phyloP scores from a whole-genome alignment of 2,888 invertebrate genomes.

The Apeira syringaria region DNA sequence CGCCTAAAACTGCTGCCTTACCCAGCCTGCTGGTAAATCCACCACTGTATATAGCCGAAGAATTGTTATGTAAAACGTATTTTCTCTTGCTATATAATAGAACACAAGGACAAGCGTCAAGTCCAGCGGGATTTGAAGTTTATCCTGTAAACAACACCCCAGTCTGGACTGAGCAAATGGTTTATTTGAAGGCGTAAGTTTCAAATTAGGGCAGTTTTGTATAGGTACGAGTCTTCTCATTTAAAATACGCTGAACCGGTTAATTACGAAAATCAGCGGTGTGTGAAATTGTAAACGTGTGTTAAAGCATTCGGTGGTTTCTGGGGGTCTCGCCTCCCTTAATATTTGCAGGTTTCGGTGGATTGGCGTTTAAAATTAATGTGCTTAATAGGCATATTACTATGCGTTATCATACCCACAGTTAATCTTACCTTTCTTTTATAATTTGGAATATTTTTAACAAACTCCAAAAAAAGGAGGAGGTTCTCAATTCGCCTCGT shows the following conservation, averaged over 20 bases:
- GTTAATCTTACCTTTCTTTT: constrained; percentile 3
- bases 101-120: constrained; percentile 33
- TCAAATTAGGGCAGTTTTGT: constrained; percentile 47
- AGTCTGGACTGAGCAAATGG: constrained; percentile 35
- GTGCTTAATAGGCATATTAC: constrained; percentile 14
- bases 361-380: constrained; percentile 41
- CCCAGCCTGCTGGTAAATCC: too few species aligned
- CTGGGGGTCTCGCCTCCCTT: constrained; percentile 38
- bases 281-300: constrained; percentile 75
- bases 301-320: constrained; percentile 63
- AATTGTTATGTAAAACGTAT: too few species aligned
- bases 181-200: constrained; percentile 50
- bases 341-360: constrained; percentile 40
- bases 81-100: too few species aligned
- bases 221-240: constrained; percentile 47
- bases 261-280: constrained; percentile 65
- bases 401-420: constrained; percentile 11
- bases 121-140: constrained; percentile 37
- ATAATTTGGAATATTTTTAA: too few species aligned
- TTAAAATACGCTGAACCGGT: constrained; percentile 69
- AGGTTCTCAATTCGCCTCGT: too few species aligned
- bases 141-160: constrained; percentile 42
- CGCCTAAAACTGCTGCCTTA: too few species aligned
- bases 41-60: too few species aligned
- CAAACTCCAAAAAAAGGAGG: too few species aligned